A percentile compares a stretch with the other conserved stretches of the same genome.
These are phyloP conservation scores for Stratiomys singularior DNA, from an alignment of 2,888 invertebrate genomes.

Conservation along the genomic window DNA sequence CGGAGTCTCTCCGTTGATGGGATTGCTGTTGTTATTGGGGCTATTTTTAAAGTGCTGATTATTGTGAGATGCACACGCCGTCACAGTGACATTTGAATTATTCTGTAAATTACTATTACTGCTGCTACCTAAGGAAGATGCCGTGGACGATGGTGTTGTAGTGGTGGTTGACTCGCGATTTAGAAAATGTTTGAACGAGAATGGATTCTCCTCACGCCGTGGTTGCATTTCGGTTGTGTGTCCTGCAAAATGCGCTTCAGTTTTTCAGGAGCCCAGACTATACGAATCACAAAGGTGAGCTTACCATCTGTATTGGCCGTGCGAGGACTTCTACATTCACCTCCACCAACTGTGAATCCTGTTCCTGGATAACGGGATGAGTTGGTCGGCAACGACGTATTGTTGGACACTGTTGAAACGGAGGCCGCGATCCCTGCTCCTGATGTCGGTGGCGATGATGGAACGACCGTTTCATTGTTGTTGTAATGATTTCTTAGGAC, in stretches of 20 bases:
- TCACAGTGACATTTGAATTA: slow-evolving; percentile 50
- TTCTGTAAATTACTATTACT: slow-evolving; percentile 53
- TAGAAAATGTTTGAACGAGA: slow-evolving; percentile 87
- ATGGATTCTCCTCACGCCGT: slow-evolving; percentile 75
- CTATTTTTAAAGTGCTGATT: slow-evolving; percentile 38
- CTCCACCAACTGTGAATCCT: slow-evolving; percentile 33
- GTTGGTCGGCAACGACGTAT: not conserved
- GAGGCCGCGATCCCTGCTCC: not conserved
- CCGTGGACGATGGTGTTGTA: not conserved
- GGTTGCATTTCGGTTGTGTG: slow-evolving; percentile 49
- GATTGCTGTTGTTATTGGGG: slow-evolving; percentile 43
- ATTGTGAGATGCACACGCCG: slow-evolving; percentile 42
- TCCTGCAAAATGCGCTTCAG: not conserved
- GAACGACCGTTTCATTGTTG: slow-evolving; percentile 37
- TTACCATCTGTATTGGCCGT: slow-evolving; percentile 11
- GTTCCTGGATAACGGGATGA: slow-evolving; percentile 15
- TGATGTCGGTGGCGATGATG: not conserved
- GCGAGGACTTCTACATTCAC: slow-evolving; percentile 27
- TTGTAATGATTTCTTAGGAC: slow-evolving; percentile 46
- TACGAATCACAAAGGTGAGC: not conserved
- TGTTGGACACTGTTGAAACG: not conserved
- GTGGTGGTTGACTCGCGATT: slow-evolving; percentile 69
- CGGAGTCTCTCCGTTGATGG: slow-evolving; percentile 25
- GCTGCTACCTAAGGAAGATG: slow-evolving; percentile 41
- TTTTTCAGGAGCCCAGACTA: not conserved